Evolutionary conservation across 2,113 vertebrate species (phyloP), one percentile per base, ranked within the genome.

Genomic region (Drymodes brunneopygia): DNA sequence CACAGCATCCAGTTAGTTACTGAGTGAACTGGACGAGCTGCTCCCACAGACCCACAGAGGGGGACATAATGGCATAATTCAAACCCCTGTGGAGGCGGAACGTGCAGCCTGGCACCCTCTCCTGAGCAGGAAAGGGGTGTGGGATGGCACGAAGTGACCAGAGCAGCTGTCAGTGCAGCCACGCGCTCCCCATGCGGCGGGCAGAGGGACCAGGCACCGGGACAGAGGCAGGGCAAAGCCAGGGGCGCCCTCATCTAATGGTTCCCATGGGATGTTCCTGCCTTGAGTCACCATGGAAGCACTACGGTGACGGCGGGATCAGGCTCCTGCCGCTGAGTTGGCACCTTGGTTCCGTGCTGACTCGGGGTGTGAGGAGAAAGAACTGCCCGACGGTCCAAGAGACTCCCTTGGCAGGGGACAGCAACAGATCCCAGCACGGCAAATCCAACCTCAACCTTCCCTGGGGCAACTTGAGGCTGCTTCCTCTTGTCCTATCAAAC

Each of bases 201-300:
- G 48, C 90, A 56, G 45, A 0, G 2, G 53, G 73, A 38, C 38
- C 54, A 0, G 2, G 77, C 86, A 45, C 33, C 1, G 2, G 36
- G 40, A 24, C 8, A 18, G 4, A 5, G 50, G 22, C 56, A 10
- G 25, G 48, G 10, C 8, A 18, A 3, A 5, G 50, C 25, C 56
- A 10, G 25, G 48, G 10, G 33, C 0, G 4, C n/a, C 69, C 10
- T 2, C 7, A 17, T 24, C 58, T 56, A 4, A 3, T 1, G 2
- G 65, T n/a, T 27, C 71, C 36, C 44, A 12, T 27, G 21, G 53
- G 61, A 61, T 71, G 81, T 47, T 67, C 47, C 84, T 10, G 44
- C 28, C 77, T 45, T 7, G 77, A 80, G 72, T 89, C 93, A 83
- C 71, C 14, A 2, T 15, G 19, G 75, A 48, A 47, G 40, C 9